phyloP scores from a whole-genome alignment of 1,140 invertebrate species.

The Choristoneura fumiferana region DNA sequence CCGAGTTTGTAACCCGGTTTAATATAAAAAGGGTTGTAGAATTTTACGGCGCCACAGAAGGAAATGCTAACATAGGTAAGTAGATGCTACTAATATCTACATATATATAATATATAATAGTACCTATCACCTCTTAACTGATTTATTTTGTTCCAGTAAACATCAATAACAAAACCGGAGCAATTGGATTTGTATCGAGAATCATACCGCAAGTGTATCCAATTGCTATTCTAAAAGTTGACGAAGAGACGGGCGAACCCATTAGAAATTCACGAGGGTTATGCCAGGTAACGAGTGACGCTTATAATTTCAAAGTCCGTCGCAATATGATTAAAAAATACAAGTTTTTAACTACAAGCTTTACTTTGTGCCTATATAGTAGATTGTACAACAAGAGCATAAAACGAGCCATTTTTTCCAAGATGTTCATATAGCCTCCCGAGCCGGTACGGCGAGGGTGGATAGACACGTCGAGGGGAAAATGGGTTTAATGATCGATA shows the following conservation, averaged over 20 bases:
- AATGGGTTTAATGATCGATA: too few relatives aligned
- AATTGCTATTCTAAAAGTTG: slow-evolving; percentile 93
- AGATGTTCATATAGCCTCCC: too few relatives aligned
- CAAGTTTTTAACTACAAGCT: too few relatives aligned
- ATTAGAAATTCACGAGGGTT: slow-evolving; percentile 88
- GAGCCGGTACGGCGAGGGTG: too few relatives aligned
- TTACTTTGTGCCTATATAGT: too few relatives aligned
- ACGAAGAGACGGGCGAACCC: slow-evolving; percentile 91
- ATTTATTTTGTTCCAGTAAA: slow-evolving; percentile 86
- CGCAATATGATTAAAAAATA: too few relatives aligned
- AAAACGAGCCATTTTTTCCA: too few relatives aligned
- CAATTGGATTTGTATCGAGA: slow-evolving; percentile 96
- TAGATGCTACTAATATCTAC: neutral
- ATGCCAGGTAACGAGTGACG: slow-evolving; percentile 83
- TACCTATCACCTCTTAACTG: too few relatives aligned
- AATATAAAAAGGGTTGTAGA: slow-evolving; percentile 92
- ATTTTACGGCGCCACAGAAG: slow-evolving; percentile 99
- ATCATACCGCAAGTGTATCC: slow-evolving; percentile 92
- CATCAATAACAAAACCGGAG: slow-evolving; percentile 92
- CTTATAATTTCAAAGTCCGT: neutral
- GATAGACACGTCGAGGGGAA: too few relatives aligned
- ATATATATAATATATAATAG: too few relatives aligned
- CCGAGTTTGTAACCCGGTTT: slow-evolving; percentile 94
- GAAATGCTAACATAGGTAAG: slow-evolving; percentile 95
- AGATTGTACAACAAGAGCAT: too few relatives aligned